phyloP scores from a whole-genome alignment of 2,797 vertebrate genomes.

The Setipinna tenuifilis region DNA sequence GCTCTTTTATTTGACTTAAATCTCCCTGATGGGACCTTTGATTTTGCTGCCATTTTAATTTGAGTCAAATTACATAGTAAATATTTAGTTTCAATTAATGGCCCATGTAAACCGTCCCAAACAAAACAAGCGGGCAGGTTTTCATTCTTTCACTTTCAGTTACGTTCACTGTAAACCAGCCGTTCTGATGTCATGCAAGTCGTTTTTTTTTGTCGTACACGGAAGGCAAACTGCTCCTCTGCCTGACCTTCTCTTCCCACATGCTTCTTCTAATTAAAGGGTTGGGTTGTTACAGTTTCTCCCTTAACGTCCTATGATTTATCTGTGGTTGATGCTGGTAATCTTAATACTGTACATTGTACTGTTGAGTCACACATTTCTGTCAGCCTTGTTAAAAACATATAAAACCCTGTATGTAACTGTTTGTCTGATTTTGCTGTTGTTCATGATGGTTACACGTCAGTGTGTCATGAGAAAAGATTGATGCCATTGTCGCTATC shows the following conservation, averaged over 20 bases:
- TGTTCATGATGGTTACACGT: neutral
- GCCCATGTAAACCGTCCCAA: neutral
- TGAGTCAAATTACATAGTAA: slow-evolving; percentile 32
- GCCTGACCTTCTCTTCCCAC: neutral
- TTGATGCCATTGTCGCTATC: neutral
- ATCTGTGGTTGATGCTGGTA: neutral
- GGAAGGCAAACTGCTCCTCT: neutral
- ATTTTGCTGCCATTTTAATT: slow-evolving; percentile 35
- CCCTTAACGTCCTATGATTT: neutral
- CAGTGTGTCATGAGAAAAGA: neutral
- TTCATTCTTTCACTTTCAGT: slow-evolving; percentile 29
- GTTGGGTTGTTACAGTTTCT: neutral
- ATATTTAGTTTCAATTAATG: slow-evolving; percentile 38
- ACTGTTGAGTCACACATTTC: neutral
- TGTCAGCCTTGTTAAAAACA: neutral
- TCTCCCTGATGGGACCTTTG: slow-evolving; percentile 2
- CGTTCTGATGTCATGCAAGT: slow-evolving; percentile 12
- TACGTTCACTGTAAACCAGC: slow-evolving; percentile 27
- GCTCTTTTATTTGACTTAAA: slow-evolving; percentile 16
- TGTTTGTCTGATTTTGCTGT: neutral
- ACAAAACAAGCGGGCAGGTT: slow-evolving; percentile 33
- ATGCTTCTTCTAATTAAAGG: neutral
- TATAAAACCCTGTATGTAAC: neutral
- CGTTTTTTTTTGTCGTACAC: neutral
- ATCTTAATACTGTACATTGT: neutral